Base-by-base conservation (phyloP, 1,140 invertebrate genomes). In the Drosophila navojoa region DNA sequence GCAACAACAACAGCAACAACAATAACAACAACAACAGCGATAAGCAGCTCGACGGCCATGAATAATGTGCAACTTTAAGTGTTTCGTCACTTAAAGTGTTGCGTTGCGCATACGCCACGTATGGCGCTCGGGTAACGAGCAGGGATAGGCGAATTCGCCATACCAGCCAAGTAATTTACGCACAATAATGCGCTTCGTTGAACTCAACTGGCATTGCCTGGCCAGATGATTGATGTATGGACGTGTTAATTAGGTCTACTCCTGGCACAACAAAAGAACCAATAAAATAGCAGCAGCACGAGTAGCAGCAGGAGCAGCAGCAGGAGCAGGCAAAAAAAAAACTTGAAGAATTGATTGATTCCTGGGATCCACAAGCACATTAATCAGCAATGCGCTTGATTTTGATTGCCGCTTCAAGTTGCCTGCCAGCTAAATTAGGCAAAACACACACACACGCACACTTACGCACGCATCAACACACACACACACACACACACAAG, bases 181-280 rank as follows among this genome's bases (percentile, higher is more conserved):
- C 82, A 87, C 79, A 87, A 89, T 89, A 87, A 87, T 89, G 79
- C 84, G 82, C 82, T 74, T 89, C 84, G 73, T 66, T 89, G 79
- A 89, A 84, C 79, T 74, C 79, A 60, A 59, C 78, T 71, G 80
- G 27, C 42, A 49, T 63, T 71, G 63, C 35, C 60, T 67, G 49
- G 76, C 54, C 79, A 84, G 77, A 89, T 89, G 84, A 89, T 89
- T 89, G 84, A 89, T 89, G 85, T 84, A 89, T 89, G 84, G 84
- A 89, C 84, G 84, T 89, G 84, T 89, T 89, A 89, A 89, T 89
- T 87, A 87, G 85, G 84, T 89, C 84, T 76, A 80, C 67, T 84
- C 63, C 68, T 79, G 68, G 64, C 79, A 74, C 79, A 57, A 49
- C 64, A 54, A 68, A 73, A 60, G 35, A 19, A 53, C 16, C 22